Evolutionary conservation across 30 jellyfish, hydroid and myxozoan genomes (phyloP).

Genomic region (Cassiopea xamachana): DNA sequence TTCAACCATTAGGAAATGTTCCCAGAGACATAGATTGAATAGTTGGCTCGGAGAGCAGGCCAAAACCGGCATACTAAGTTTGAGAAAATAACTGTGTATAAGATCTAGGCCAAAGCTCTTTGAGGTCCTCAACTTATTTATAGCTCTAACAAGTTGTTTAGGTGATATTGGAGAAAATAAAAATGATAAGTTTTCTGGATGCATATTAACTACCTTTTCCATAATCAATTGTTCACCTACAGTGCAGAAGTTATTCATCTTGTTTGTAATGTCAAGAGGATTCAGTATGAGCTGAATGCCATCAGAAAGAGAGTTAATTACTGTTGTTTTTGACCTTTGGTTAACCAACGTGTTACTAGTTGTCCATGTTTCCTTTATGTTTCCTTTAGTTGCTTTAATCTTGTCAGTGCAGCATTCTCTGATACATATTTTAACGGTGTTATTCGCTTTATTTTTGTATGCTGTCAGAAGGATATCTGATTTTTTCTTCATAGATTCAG

Average conservation of each 20-base stretch:
- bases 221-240: slow-evolving; percentile 1
- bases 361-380: slow-evolving; percentile 15
- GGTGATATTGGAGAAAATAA: background rate
- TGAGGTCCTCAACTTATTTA: too few species aligned
- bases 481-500: background rate
- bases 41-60: too few species aligned
- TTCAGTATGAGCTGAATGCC: background rate
- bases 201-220: background rate
- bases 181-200: background rate
- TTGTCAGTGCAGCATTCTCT: background rate
- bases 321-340: background rate
- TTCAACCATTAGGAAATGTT: too few species aligned
- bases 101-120: too few species aligned
- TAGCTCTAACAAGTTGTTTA: background rate
- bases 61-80: too few species aligned
- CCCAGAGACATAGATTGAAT: too few species aligned
- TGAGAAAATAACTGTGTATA: too few species aligned
- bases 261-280: slow-evolving; percentile 11
- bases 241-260: slow-evolving; percentile 16
- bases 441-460: background rate
- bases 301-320: slow-evolving; percentile 30
- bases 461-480: background rate
- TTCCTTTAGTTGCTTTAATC: slow-evolving; percentile 7
- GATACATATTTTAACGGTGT: background rate
- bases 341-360: background rate